Base-by-base conservation (phyloP, 1,140 invertebrate species). In the Eumeta japonica region DNA sequence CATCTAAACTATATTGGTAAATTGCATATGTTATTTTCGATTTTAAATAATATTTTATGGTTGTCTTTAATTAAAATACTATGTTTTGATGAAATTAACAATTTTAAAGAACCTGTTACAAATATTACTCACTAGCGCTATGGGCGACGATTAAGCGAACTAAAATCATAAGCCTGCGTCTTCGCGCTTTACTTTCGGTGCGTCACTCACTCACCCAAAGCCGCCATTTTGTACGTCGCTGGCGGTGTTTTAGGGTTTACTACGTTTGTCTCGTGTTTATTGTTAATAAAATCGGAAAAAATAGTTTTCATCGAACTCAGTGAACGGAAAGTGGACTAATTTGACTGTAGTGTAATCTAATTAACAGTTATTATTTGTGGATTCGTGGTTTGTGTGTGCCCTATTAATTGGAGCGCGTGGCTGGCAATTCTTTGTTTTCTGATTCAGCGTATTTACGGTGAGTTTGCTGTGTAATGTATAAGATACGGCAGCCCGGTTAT, bases 171-270 rank as follows among this genome's bases (percentile, higher is more conserved):
- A n/a, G n/a, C n/a, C n/a, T n/a, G n/a, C n/a, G n/a, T n/a, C n/a
- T n/a, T n/a, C n/a, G n/a, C n/a, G n/a, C n/a, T n/a, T n/a, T n/a
- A n/a, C n/a, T n/a, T n/a, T 70, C 66, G 67, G 64, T 70, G 72
- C 72, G 70, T 75, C 72, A 74, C 66, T 72, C 68, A 64, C 63
- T 63, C 66, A 65, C 64, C 57, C 60, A 59, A 63, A 72, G 74
- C 70, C 72, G 70, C 72, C 72, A 76, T 76, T 76, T 76, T 74
- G 72, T 73, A 74, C 62, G 70, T 65, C 62, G 70, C 68, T 70
- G 63, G 72, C 67, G 70, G 72, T 65, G 62, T 62, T 68, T 65
- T 53, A 56, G 52, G 66, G 56, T 62, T 62, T 54, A 63, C 58
- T 71, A 64, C 63, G 52, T 58, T 58, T 53, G 62, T 58, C 59